Evolutionary conservation across 2,113 vertebrate genomes (phyloP).

Genomic region (Elgaria multicarinata): DNA sequence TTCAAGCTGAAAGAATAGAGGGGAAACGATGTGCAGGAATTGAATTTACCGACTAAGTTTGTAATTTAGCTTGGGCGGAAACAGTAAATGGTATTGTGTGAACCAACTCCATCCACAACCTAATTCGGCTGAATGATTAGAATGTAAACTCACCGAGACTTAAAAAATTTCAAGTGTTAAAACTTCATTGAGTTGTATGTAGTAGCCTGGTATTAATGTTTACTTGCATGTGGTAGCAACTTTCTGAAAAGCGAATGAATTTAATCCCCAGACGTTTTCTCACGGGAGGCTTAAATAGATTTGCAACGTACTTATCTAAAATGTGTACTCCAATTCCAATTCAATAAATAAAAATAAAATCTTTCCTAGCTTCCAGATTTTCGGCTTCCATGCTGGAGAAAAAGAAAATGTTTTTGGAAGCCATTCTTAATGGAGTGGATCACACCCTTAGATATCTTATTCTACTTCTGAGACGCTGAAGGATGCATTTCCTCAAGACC

Average conservation of each 20-base stretch:
- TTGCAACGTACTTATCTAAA: background rate
- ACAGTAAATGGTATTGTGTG: background rate
- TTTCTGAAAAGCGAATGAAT: background rate
- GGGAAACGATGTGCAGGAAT: background rate
- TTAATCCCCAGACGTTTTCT: background rate
- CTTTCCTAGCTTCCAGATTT: background rate
- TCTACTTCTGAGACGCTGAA: background rate
- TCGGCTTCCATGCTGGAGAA: background rate
- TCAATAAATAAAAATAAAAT: background rate
- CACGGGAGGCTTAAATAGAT: background rate
- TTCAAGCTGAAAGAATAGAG: background rate
- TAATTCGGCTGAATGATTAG: background rate
- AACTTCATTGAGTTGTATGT: background rate
- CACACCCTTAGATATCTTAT: background rate
- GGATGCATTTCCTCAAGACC: background rate
- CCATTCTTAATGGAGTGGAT: background rate
- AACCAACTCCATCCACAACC: background rate
- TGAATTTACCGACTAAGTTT: background rate
- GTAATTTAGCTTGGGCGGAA: background rate
- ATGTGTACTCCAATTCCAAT: background rate
- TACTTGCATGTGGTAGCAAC: too few species aligned
- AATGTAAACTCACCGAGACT: background rate
- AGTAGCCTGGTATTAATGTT: background rate
- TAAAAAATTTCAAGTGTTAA: background rate
- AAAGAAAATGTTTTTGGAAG: background rate